These are phyloP conservation scores for Agrochola circellaris DNA, from an alignment of 2,888 invertebrate genomes.

Conservation along the genomic window DNA sequence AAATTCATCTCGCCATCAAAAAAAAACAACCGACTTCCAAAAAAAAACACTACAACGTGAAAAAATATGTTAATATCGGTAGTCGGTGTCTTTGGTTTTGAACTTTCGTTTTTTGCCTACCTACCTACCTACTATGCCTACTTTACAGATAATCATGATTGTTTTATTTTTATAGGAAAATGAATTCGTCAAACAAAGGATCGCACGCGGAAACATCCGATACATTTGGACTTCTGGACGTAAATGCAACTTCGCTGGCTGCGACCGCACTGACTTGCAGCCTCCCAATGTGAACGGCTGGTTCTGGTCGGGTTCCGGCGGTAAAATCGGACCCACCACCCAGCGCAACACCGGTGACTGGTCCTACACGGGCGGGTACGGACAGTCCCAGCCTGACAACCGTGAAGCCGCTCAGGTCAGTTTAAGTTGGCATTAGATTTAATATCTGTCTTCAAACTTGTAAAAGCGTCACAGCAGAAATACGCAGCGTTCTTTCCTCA, in stretches of 20 bases:
- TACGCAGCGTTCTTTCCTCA: background rate
- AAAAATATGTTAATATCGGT: too few species aligned
- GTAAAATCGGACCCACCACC: constrained; percentile 96
- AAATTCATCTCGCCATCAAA: background rate
- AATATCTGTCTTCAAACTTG: background rate
- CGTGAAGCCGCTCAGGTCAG: constrained; percentile 96
- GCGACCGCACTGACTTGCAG: constrained; percentile 95
- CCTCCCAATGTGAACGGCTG: constrained; percentile 96
- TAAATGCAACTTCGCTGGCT: constrained; percentile 98
- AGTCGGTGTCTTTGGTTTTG: too few species aligned
- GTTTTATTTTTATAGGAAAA: constrained; percentile 91
- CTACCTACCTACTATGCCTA: background rate
- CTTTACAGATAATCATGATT: constrained; percentile 7
- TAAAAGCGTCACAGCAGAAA: background rate
- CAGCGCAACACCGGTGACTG: constrained; percentile 97
- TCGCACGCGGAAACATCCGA: constrained; percentile 94
- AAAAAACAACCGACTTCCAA: too few species aligned
- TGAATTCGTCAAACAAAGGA: constrained; percentile 96
- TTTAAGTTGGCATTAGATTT: background rate
- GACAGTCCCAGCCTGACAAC: constrained; percentile 97
- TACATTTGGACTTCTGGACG: constrained; percentile 98
- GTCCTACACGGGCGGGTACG: constrained; percentile 96
- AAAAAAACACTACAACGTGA: too few species aligned
- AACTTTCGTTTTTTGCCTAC: too few species aligned
- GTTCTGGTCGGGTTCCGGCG: constrained; percentile 98